Base-by-base conservation (phyloP, 2,113 vertebrate genomes). In the Dissostichus mawsoni region DNA sequence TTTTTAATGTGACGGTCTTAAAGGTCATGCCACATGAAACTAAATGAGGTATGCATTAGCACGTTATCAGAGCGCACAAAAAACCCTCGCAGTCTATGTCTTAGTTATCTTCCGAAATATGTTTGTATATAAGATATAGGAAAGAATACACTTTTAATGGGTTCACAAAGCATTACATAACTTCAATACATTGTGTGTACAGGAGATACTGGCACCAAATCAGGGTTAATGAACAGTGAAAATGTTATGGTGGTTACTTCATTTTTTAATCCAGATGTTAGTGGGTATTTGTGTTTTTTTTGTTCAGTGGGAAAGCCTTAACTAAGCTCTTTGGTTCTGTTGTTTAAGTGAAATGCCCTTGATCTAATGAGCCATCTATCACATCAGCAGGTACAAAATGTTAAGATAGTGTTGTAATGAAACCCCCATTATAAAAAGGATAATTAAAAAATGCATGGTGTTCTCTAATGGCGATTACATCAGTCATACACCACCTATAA, bases 401-500 rank as follows among this genome's bases (percentile, higher is more conserved):
- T 16, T 20, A 44, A 77, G 3, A 20, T 41, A 64, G 41, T 25
- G 11, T 25, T 17, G 45, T 59, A 44, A 76, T 57, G 66, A 68
- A 76, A 51, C 12, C n/a, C n/a, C 2, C n/a, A 20, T 71, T 44
- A 67, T 47, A 33, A 48, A 20, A 50, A 11, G 58, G 8, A 29
- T 29, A 4, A 29, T 29, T 45, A 2, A 59, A 72, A 64, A 78
- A 59, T 70, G 8, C 20, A 55, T 25, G 47, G 55, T 76, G 36
- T 44, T 87, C 44, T 65, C 51, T 45, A 5, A 23, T 48, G 47
- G n/a, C 25, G 59, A 48, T 79, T 82, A 83, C 57, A 16, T 70
- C 65, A 74, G 41, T 16, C 48, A 74, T 69, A 87, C 67, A 70
- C 23, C 71, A 23, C 11, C 83, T 83, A 80, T 84, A 83, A 69